Base-by-base conservation (phyloP, 2,113 vertebrate genomes). In the Lutjanus erythropterus region DNA sequence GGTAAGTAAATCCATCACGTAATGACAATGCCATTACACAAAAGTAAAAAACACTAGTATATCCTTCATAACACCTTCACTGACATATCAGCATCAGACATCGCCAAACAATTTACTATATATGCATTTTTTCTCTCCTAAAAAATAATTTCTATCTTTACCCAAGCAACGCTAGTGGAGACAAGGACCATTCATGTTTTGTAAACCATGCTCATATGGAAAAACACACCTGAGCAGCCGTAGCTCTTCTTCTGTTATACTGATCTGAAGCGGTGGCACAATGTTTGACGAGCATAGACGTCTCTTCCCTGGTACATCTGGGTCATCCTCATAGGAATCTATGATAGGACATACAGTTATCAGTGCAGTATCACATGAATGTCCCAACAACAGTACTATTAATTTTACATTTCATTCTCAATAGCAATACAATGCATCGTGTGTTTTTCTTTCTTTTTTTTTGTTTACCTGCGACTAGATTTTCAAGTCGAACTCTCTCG, bases 401-500 rank as follows among this genome's bases (percentile, higher is more conserved):
- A 37, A 60, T 46, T 23, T 4, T 19, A 42, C 18, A 47, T 60
- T 33, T 58, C 4, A 53, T 52, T 78, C 2, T 29, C 49, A 27
- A 29, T 39, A 39, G 31, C 2, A 47, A 56, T 12, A 35, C 19
- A 46, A 15, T 23, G 21, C 1, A 25, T 4, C 35, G n/a, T 37
- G 25, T 1, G 0, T n/a, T 41, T 31, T 0, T 55, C 1, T 12
- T 6, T 4, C n/a, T n/a, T 41, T 47, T 49, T 23, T 35, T 68
- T 81, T n/a, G n/a, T n/a, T 89, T 92, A 99, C 98, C 97, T 90
- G 88, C 88, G 23, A 98, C 94, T 29, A 99, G 95, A 81, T 96
- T 96, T 93, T 99, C 98, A 75, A 99, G 88, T 23, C 98, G 97
- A 62, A 99, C 91, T 35, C 98, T 95, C 90, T 99, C 98, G 3